Conservation (phyloP, 53 echinoderm and acorn worm species). For the Zoroaster sp. region DNA sequence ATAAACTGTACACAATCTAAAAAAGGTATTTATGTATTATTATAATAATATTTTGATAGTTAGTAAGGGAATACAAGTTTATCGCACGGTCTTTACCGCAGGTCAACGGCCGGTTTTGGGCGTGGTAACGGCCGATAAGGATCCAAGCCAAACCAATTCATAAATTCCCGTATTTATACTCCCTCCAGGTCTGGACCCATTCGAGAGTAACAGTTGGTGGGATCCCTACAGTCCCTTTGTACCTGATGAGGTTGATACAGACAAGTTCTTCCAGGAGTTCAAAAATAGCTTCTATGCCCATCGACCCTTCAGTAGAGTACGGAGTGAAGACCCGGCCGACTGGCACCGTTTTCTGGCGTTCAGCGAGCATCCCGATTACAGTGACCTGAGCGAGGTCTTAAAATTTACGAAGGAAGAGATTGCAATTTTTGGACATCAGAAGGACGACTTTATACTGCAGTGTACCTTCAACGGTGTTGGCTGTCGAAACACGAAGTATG, state of each 20-base stretch:
- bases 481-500: not conserved
- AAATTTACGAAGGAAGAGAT: constrained; percentile 22
- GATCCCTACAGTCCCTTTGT: not conserved
- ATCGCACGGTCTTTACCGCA: too few relatives aligned
- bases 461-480: constrained; percentile 34
- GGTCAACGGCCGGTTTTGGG: too few relatives aligned
- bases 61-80: too few relatives aligned
- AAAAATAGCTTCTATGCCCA: not conserved
- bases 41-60: too few relatives aligned
- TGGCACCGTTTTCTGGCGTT: constrained; percentile 58
- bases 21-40: too few relatives aligned
- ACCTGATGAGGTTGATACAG: not conserved
- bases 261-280: not conserved
- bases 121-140: too few relatives aligned
- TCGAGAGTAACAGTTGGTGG: not conserved
- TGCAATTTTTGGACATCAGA: constrained; percentile 41
- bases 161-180: too few relatives aligned
- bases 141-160: too few relatives aligned
- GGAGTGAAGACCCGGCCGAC: constrained; percentile 52
- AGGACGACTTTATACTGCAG: constrained; percentile 49
- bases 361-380: constrained; percentile 60
- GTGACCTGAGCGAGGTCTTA: constrained; percentile 53
- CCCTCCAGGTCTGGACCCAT: too few relatives aligned
- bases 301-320: constrained; percentile 36
- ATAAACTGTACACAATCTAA: not conserved